phyloP scores from a whole-genome alignment of 1,140 invertebrate species.

The Drosophila cardini region DNA sequence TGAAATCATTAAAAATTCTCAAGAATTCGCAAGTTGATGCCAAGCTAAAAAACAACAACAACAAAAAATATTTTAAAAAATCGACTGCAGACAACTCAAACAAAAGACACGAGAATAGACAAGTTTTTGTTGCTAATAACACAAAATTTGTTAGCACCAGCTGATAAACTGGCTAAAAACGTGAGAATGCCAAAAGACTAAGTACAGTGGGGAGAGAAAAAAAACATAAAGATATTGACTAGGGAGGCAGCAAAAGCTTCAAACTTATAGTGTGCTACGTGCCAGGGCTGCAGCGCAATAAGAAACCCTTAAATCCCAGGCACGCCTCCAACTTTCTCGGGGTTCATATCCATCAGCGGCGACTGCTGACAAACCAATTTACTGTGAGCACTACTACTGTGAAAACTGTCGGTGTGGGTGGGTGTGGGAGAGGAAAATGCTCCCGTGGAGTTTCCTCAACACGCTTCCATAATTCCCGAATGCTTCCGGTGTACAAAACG shows the following conservation, averaged over 20 bases:
- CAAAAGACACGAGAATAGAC: conserved; percentile 30
- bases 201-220: not conserved
- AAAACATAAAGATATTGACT: not conserved
- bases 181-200: not conserved
- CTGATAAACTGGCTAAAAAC: conserved; percentile 35
- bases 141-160: conserved; percentile 28
- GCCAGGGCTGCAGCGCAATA: not conserved
- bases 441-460: not conserved
- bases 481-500: not conserved
- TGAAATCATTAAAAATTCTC: conserved; percentile 56
- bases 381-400: conserved; percentile 7
- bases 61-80: not conserved
- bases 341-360: conserved; percentile 21
- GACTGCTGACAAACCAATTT: conserved; percentile 32
- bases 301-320: conserved; percentile 8
- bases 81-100: conserved; percentile 20
- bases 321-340: conserved; percentile 16
- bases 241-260: not conserved
- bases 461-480: not conserved
- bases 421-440: not conserved
- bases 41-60: conserved; percentile 29
- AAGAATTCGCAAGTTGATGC: conserved; percentile 61
- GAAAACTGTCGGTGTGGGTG: not conserved
- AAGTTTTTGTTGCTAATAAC: conserved; percentile 12
- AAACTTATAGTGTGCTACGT: not conserved